Evolutionary conservation across 1,140 invertebrate species (phyloP), one percentile per base, ranked within the genome.

Genomic region (Mycetomoellerius zeteki): DNA sequence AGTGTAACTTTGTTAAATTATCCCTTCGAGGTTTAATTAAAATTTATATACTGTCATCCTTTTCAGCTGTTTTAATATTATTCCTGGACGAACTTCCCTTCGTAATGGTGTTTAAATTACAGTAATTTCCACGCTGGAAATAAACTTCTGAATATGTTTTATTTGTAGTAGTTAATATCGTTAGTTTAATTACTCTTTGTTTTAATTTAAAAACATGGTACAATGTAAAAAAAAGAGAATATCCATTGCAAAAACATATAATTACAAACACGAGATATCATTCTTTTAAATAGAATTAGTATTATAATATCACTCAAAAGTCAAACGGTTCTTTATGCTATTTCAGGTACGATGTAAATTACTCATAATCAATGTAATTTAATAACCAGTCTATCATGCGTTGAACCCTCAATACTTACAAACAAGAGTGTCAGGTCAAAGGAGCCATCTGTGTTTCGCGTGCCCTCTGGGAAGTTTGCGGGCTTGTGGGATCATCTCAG

Each of bases 1-100:
- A 62, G 56, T 24, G 73, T 62, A 62, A 77, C 33, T 60, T 77
- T 77, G 73, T 24, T 14, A 77, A 76, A 77, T 77, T 77, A 77
- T 43, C 10, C 8, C 12, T 43, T n/a, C 8, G 21, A 24, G 14
- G 65, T 4, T 76, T 77, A 62, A 76, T 62, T 77, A 77, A 77
- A 77, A 21, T 62, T 60, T 60, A 77, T 43, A 33, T 43, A 43
- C 33, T 47, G 73, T 14, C 54, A 43, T 43, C 1, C 33, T 62
- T 77, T 62, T 19, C 33, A 67, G 10, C 4, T 16, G 21, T 43
- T 77, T 62, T 62, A 62, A 77, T 43, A 62, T 76, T 37, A 58
- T 60, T 76, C 16, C 33, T 14, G 52, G 6, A 60, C 12, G 30
- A 76, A 43, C n/a, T 76, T 76, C 33, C 10, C 21, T 27, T 43